These are phyloP conservation scores for Marmota monax DNA, from an alignment of 2,113 vertebrate genomes.

Conservation along the genomic window DNA sequence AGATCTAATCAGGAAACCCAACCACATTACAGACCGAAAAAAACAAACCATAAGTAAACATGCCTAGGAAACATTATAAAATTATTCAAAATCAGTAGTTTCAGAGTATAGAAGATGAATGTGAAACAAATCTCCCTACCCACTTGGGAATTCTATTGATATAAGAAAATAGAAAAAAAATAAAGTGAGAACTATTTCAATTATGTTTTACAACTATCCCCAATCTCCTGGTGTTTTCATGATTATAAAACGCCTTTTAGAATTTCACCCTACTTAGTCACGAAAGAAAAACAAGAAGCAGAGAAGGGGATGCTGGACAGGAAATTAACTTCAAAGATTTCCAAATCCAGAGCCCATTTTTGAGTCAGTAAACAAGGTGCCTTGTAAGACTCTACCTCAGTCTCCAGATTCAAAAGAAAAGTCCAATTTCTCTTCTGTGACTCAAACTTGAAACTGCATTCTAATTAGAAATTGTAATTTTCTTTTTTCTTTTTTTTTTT, in stretches of 20 bases:
- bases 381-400: background rate
- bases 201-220: background rate
- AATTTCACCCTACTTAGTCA: constrained; percentile 18
- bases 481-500: background rate
- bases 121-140: background rate
- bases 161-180: background rate
- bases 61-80: constrained; percentile 2
- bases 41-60: constrained; percentile 25
- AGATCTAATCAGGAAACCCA: constrained; percentile 59
- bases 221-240: constrained; percentile 29
- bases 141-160: background rate
- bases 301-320: background rate
- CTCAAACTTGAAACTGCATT: constrained; percentile 18
- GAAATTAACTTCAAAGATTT: constrained; percentile 20
- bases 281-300: background rate
- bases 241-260: constrained; percentile 23
- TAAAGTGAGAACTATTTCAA: background rate
- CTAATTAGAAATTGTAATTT: constrained; percentile 31
- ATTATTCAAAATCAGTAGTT: constrained; percentile 35
- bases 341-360: constrained; percentile 5
- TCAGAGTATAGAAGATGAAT: background rate
- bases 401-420: constrained; percentile 39
- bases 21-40: background rate
- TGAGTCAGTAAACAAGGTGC: constrained; percentile 25
- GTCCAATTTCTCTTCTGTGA: constrained; percentile 3